These are phyloP conservation scores for Galemys pyrenaicus DNA, from an alignment of 2,113 vertebrate genomes.

Conservation along the genomic window DNA sequence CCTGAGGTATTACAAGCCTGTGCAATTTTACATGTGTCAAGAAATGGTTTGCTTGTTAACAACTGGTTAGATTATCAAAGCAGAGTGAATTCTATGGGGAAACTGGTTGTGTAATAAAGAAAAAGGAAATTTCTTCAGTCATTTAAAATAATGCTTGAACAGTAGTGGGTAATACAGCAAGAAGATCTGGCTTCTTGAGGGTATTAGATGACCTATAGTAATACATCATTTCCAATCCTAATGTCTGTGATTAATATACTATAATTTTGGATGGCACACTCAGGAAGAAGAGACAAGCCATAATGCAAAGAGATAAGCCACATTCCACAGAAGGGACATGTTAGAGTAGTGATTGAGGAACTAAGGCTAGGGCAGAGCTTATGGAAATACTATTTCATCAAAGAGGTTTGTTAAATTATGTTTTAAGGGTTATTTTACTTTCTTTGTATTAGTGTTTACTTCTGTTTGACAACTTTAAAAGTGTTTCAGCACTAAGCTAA, in stretches of 20 bases:
- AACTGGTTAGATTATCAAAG: slow-evolving; percentile 74
- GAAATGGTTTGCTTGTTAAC: slow-evolving; percentile 81
- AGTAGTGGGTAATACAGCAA: slow-evolving; percentile 69
- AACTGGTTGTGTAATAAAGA: slow-evolving; percentile 61
- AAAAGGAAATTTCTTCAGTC: slow-evolving; percentile 58
- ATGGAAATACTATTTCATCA: slow-evolving; percentile 29
- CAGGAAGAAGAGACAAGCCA: slow-evolving; percentile 53
- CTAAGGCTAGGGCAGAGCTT: not conserved
- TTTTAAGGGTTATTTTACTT: slow-evolving; percentile 35
- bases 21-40: slow-evolving; percentile 84
- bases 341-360: slow-evolving; percentile 27
- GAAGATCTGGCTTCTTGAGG: slow-evolving; percentile 65
- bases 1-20: slow-evolving; percentile 81
- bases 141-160: slow-evolving; percentile 72
- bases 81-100: slow-evolving; percentile 63
- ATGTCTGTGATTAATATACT: slow-evolving; percentile 76
- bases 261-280: slow-evolving; percentile 68
- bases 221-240: slow-evolving; percentile 76
- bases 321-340: not conserved
- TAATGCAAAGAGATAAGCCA: slow-evolving; percentile 42
- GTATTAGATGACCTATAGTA: slow-evolving; percentile 72
- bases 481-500: not conserved
- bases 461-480: not conserved
- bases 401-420: slow-evolving; percentile 13
- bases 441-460: not conserved